phyloP scores from a whole-genome alignment of 2,888 invertebrate genomes.

The Eubasilissa splendida region DNA sequence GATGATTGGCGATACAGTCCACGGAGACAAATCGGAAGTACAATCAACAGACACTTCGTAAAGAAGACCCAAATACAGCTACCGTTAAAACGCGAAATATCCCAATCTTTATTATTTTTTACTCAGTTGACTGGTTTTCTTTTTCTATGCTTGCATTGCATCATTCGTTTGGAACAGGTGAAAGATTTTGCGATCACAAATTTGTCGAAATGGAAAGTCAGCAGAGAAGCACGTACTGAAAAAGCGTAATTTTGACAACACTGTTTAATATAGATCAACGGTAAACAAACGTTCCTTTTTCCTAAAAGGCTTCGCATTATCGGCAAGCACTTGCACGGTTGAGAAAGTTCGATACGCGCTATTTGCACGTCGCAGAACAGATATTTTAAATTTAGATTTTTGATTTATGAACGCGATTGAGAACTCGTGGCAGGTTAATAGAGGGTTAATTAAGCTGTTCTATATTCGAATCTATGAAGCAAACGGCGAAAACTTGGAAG shows the following conservation, averaged over 20 bases:
- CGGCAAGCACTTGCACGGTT: background rate
- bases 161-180: background rate
- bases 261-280: background rate
- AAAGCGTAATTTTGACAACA: background rate
- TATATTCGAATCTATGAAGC: too few relatives aligned
- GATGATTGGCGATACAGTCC: slow-evolving; percentile 4
- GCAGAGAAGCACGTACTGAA: background rate
- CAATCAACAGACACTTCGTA: background rate
- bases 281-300: background rate
- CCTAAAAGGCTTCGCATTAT: background rate
- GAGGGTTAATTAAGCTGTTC: too few relatives aligned
- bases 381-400: slow-evolving; percentile 8
- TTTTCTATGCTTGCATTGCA: background rate
- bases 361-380: slow-evolving; percentile 16
- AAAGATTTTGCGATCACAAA: slow-evolving; percentile 4
- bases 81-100: background rate
- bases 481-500: too few relatives aligned
- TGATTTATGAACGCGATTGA: background rate
- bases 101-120: background rate
- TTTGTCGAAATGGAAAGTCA: slow-evolving; percentile 9
- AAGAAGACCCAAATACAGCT: background rate
- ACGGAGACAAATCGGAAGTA: background rate
- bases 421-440: background rate
- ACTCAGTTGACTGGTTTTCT: background rate
- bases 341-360: background rate